Conservation (phyloP, 2,113 vertebrate species). For the Hippocampus barbouri region DNA sequence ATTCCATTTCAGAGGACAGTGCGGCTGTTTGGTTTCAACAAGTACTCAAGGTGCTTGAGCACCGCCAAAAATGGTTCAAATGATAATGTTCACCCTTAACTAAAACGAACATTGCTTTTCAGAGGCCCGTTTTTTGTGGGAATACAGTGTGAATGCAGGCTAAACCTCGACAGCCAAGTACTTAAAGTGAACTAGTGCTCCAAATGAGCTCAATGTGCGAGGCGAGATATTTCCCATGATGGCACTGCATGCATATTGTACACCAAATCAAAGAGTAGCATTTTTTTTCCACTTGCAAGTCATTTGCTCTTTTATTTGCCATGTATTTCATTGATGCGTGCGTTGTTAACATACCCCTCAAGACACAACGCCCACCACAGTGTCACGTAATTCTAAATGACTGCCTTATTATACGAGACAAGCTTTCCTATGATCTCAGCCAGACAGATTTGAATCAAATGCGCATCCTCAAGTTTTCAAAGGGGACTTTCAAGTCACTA, state of each 20-base stretch:
- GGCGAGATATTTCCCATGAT: not conserved
- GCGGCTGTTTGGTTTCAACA: too few species aligned
- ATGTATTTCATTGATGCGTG: not conserved
- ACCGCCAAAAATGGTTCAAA: too few species aligned
- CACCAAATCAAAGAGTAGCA: not conserved
- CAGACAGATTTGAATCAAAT: constrained; percentile 52
- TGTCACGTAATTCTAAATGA: constrained; percentile 32
- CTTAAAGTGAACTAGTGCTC: not conserved
- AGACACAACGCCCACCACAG: not conserved
- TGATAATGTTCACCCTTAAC: too few species aligned
- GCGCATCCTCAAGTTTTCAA: constrained; percentile 50
- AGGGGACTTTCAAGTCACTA: constrained; percentile 68
- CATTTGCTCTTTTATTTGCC: constrained; percentile 19
- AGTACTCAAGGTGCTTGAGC: too few species aligned
- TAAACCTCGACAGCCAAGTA: not conserved
- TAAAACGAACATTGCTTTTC: too few species aligned
- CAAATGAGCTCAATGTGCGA: not conserved
- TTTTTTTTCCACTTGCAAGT: not conserved
- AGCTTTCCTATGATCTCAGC: constrained; percentile 61
- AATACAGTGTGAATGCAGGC: not conserved
- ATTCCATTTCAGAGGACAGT: too few species aligned
- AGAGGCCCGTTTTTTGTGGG: not conserved
- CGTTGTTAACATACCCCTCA: constrained; percentile 4
- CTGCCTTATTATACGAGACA: constrained; percentile 53
- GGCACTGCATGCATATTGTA: not conserved